Evolutionary conservation across 2,888 invertebrate species (phyloP).

Genomic region (Drosophila setosimentum): DNA sequence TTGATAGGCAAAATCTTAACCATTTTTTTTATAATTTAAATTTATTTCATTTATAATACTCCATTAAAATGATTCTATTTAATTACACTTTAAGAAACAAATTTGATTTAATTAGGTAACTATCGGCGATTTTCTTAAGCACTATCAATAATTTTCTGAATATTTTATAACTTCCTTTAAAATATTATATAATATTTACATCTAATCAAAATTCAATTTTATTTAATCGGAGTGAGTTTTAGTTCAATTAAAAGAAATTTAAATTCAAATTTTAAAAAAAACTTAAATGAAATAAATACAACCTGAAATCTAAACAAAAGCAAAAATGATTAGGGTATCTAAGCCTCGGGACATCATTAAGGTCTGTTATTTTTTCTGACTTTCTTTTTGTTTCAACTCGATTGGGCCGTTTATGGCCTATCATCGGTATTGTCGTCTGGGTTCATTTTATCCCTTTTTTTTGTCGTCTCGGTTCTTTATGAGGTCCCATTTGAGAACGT

Average conservation of each 20-base stretch:
- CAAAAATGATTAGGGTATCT: constrained; percentile 15
- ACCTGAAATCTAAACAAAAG: background rate
- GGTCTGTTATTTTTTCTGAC: constrained; percentile 12
- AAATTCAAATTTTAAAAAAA: background rate
- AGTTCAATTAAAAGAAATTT: background rate
- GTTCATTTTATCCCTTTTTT: background rate
- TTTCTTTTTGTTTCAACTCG: constrained; percentile 24
- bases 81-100: background rate
- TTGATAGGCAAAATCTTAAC: background rate
- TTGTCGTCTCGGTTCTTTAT: constrained; percentile 24
- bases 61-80: background rate
- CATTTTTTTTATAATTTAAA: background rate
- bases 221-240: background rate
- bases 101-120: background rate
- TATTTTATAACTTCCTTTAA: background rate
- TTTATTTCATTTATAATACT: background rate
- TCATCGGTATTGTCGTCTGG: constrained; percentile 24
- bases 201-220: too few relatives aligned
- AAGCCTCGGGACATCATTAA: constrained; percentile 1
- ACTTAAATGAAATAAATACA: background rate
- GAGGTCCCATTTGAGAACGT: constrained; percentile 46
- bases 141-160: background rate
- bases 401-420: constrained; percentile 39
- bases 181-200: background rate
- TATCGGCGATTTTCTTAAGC: background rate